Conservation (phyloP, 2,888 invertebrate species). For the Agonum fuliginosum region DNA sequence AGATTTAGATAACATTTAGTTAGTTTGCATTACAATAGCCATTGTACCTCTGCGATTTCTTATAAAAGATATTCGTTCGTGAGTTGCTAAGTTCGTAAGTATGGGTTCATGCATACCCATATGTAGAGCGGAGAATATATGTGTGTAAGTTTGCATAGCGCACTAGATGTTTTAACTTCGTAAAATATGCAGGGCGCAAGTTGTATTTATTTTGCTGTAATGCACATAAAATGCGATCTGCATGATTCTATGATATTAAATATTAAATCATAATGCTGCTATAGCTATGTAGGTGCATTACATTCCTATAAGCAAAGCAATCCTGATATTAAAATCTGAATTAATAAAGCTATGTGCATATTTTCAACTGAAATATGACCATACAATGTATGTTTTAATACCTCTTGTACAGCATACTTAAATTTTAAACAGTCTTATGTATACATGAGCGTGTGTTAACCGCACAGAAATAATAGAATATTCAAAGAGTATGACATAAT, state of each 20-base stretch:
- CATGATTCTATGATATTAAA: conserved; percentile 19
- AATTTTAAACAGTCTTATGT: too few species aligned
- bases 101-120: conserved; percentile 17
- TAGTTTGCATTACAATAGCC: conserved; percentile 56
- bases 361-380: background rate
- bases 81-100: conserved; percentile 12
- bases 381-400: too few species aligned
- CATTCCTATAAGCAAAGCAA: background rate
- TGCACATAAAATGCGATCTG: conserved; percentile 31
- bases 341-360: conserved; percentile 1
- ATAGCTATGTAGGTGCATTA: background rate
- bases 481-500: too few species aligned
- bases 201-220: conserved; percentile 40
- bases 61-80: conserved; percentile 40
- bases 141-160: conserved; percentile 17
- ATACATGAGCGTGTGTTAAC: too few species aligned
- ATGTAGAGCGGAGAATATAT: conserved; percentile 25
- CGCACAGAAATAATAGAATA: too few species aligned
- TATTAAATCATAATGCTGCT: background rate
- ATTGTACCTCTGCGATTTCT: conserved; percentile 51
- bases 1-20: conserved; percentile 55
- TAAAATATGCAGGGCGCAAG: conserved; percentile 5
- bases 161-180: conserved; percentile 35
- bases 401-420: too few species aligned
- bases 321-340: conserved; percentile 20